Evolutionary conservation across 2,888 invertebrate species (phyloP).

Genomic region (Cryptophagus acutangulus): DNA sequence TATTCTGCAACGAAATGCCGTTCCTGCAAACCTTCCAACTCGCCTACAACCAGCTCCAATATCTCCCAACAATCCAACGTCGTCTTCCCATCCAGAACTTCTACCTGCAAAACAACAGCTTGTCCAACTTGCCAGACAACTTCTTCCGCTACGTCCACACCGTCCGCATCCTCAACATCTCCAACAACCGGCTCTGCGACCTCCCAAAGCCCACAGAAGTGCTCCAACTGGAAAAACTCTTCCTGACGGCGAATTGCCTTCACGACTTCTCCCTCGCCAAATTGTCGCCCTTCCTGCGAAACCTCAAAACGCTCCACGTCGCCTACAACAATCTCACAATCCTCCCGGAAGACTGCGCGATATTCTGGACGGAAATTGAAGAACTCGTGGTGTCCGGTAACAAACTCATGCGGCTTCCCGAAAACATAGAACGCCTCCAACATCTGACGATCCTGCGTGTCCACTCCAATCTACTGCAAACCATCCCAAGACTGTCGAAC

Average conservation of each 20-base stretch:
- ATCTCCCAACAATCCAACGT: conserved; percentile 66
- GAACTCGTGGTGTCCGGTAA: conserved; percentile 81
- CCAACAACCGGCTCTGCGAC: conserved; percentile 71
- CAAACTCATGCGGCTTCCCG: conserved; percentile 68
- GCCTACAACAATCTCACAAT: conserved; percentile 74
- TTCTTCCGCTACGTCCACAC: conserved; percentile 65
- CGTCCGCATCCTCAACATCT: conserved; percentile 67
- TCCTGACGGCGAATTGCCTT: conserved; percentile 71
- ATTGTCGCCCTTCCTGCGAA: conserved; percentile 59
- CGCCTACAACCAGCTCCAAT: conserved; percentile 71
- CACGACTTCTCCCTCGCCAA: conserved; percentile 58
- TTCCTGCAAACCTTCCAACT: conserved; percentile 69
- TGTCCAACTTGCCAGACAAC: conserved; percentile 68
- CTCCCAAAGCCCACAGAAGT: conserved; percentile 57
- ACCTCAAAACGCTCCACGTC: conserved; percentile 66
- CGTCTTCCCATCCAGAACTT: conserved; percentile 64
- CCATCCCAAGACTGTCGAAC: conserved; percentile 71
- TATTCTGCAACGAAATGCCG: conserved; percentile 69
- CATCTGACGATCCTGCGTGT: conserved; percentile 71
- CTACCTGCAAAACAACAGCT: conserved; percentile 72
- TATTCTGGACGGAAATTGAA: conserved; percentile 74
- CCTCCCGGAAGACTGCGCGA: conserved; percentile 68
- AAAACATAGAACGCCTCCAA: conserved; percentile 65
- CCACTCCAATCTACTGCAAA: conserved; percentile 74
- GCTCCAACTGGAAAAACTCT: conserved; percentile 62